A percentile compares a stretch with the other conserved stretches of the same genome.
Evolutionary conservation across 2,888 invertebrate species (phyloP).

Genomic region (Herminia tarsipennalis): DNA sequence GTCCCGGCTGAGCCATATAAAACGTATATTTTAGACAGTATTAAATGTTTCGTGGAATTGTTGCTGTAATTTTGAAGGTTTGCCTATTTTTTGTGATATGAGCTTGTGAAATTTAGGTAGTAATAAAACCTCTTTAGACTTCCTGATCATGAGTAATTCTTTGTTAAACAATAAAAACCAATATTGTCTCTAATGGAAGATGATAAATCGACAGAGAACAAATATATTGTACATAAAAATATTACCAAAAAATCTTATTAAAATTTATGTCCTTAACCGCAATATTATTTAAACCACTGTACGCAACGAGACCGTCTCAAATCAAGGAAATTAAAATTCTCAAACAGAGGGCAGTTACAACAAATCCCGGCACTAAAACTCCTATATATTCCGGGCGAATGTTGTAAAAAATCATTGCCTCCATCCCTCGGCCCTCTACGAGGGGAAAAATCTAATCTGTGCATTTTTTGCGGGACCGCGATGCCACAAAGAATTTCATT

Average conservation of each 20-base stretch:
- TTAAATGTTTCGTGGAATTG: constrained; percentile 30
- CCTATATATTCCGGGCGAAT: constrained; percentile 80
- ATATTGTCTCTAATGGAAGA: too few relatives aligned
- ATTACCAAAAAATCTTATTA: constrained; percentile 12
- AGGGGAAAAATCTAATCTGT: constrained; percentile 86
- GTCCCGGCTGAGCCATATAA: constrained; percentile 47
- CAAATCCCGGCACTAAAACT: constrained; percentile 83
- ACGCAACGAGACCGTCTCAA: constrained; percentile 56
- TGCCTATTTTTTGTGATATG: too few relatives aligned
- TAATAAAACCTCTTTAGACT: too few relatives aligned
- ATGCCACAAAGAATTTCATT: constrained; percentile 87
- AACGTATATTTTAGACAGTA: constrained; percentile 45
- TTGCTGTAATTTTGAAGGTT: constrained; percentile 4
- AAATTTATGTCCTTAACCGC: constrained; percentile 14
- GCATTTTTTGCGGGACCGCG: constrained; percentile 86
- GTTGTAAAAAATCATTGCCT: constrained; percentile 86
- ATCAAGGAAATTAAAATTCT: constrained; percentile 84
- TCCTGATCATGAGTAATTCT: too few relatives aligned
- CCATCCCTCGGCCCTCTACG: constrained; percentile 79
- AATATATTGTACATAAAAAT: neutral
- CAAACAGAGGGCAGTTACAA: constrained; percentile 82
- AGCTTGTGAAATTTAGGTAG: too few relatives aligned
- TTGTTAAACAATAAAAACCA: too few relatives aligned
- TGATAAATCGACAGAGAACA: too few relatives aligned
- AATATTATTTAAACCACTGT: constrained; percentile 24